These are phyloP conservation scores for Synanthedon formicaeformis DNA, from an alignment of 2,888 invertebrate species.

Conservation along the genomic window DNA sequence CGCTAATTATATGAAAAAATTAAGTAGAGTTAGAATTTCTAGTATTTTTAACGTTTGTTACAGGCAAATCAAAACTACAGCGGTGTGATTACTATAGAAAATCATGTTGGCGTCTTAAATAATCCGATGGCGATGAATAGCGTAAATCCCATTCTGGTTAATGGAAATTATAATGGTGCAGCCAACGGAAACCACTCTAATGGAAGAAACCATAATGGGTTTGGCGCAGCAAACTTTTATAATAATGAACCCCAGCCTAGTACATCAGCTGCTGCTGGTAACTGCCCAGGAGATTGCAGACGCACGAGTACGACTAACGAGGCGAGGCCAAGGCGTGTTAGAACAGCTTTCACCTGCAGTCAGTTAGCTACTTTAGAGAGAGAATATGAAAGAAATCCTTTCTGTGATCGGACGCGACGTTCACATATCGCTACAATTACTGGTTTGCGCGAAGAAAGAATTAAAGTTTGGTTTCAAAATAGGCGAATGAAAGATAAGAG, in stretches of 20 bases:
- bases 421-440: not conserved
- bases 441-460: not conserved
- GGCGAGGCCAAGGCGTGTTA: not conserved
- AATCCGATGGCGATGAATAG: too few species aligned
- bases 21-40: too few species aligned
- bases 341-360: not conserved
- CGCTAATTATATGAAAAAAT: too few species aligned
- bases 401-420: not conserved
- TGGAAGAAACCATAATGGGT: too few species aligned
- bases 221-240: too few species aligned
- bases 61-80: not conserved
- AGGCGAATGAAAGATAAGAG: conserved; percentile 5
- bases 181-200: too few species aligned
- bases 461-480: conserved; percentile 4
- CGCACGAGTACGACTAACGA: not conserved
- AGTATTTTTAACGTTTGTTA: too few species aligned
- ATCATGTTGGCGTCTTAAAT: not conserved
- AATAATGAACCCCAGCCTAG: not conserved
- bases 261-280: not conserved
- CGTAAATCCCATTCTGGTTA: too few species aligned
- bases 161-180: too few species aligned
- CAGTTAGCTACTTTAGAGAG: not conserved
- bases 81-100: not conserved
- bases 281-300: not conserved
- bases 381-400: not conserved